Evolutionary conservation across 2,888 invertebrate species (phyloP).

Genomic region (Euzetes globulus): DNA sequence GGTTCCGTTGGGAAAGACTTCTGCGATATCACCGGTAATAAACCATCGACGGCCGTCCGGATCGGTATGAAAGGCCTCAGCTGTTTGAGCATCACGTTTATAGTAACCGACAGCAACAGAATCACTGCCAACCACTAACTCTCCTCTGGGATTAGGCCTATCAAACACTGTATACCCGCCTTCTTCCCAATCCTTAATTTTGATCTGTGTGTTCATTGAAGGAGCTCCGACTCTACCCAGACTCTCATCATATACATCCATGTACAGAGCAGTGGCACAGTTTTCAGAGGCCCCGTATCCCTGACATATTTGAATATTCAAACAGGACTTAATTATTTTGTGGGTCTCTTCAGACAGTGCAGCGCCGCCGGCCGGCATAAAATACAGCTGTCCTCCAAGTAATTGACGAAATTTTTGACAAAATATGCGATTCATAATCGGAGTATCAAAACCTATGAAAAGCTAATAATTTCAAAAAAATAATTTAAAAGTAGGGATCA

Average conservation of each 20-base stretch:
- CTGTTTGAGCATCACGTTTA: constrained; percentile 52
- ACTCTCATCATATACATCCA: constrained; percentile 53
- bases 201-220: constrained; percentile 59
- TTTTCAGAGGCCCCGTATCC: constrained; percentile 98
- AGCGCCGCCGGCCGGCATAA: constrained; percentile 88
- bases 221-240: constrained; percentile 41
- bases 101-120: constrained; percentile 90
- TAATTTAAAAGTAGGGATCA: too few species aligned
- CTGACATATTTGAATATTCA: constrained; percentile 80
- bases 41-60: constrained; percentile 80
- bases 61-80: constrained; percentile 73
- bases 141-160: constrained; percentile 74
- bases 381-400: constrained; percentile 78
- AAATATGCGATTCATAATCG: constrained; percentile 49
- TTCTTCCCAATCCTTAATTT: constrained; percentile 85
- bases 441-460: constrained; percentile 30
- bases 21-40: constrained; percentile 91
- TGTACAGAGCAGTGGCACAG: constrained; percentile 65
- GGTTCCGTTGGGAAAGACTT: constrained; percentile 83
- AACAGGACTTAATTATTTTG: constrained; percentile 79
- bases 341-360: constrained; percentile 92
- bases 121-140: constrained; percentile 76
- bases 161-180: constrained; percentile 81
- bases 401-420: constrained; percentile 61
- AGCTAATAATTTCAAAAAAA: background rate